Evolutionary conservation across 2,888 invertebrate genomes (phyloP).

Genomic region (Temnothorax ravouxi): DNA sequence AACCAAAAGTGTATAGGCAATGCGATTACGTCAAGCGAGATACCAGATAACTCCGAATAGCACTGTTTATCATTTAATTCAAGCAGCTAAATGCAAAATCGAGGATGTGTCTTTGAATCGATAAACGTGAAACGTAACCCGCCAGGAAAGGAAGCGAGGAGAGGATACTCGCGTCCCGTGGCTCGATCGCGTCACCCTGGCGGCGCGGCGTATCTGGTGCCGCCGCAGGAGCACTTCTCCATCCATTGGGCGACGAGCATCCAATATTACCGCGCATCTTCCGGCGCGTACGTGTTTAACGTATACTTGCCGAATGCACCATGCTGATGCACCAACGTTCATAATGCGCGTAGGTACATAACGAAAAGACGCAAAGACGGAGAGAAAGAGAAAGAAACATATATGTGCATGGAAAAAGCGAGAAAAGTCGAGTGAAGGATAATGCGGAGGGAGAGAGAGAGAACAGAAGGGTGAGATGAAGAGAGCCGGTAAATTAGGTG

Average conservation of each 20-base stretch:
- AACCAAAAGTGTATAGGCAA: conserved; percentile 14
- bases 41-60: conserved; percentile 11
- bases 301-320: conserved; percentile 71
- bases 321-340: conserved; percentile 69
- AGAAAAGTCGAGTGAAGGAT: conserved; percentile 50
- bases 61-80: conserved; percentile 26
- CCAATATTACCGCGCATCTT: conserved; percentile 34
- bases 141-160: conserved; percentile 3
- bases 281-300: conserved; percentile 62
- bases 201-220: conserved; percentile 58
- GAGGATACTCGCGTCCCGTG: neutral
- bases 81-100: conserved; percentile 9
- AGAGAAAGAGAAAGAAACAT: neutral
- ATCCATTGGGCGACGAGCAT: neutral
- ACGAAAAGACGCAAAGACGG: conserved; percentile 57
- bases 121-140: conserved; percentile 43
- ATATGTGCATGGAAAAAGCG: neutral
- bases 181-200: conserved; percentile 53
- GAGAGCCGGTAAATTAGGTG: conserved; percentile 81
- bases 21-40: conserved; percentile 27
- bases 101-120: conserved; percentile 55
- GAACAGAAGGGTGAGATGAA: conserved; percentile 53
- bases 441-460: conserved; percentile 22
- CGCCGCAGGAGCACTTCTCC: neutral
- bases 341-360: conserved; percentile 68